Evolutionary conservation across 2,888 invertebrate genomes (phyloP).

Genomic region (Steinernema scapterisci): DNA sequence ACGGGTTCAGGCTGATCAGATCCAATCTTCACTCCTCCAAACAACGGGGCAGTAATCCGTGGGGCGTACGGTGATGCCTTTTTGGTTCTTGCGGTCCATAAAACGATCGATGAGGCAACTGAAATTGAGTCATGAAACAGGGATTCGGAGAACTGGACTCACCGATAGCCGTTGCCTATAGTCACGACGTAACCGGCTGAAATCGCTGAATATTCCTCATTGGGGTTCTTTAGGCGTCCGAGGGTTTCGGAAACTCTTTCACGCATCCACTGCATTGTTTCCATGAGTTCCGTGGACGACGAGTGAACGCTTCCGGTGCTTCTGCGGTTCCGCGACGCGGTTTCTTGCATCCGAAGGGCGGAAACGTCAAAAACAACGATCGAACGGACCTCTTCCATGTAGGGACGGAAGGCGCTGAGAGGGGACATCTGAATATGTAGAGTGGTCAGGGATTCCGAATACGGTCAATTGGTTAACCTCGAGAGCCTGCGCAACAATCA

Average conservation of each 20-base stretch:
- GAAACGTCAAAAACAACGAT: slow-evolving; percentile 34
- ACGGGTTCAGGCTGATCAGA: neutral
- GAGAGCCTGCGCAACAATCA: slow-evolving; percentile 82
- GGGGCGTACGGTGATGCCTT: slow-evolving; percentile 15
- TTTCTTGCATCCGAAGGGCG: neutral
- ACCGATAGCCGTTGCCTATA: slow-evolving; percentile 41
- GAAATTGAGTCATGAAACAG: neutral
- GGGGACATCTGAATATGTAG: slow-evolving; percentile 37
- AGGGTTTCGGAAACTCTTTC: neutral
- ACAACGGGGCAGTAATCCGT: slow-evolving; percentile 29
- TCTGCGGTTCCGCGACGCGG: neutral
- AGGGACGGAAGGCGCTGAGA: slow-evolving; percentile 42
- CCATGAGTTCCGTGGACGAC: slow-evolving; percentile 11
- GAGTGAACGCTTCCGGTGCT: slow-evolving; percentile 12
- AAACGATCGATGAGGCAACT: slow-evolving; percentile 35
- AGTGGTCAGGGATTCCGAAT: neutral
- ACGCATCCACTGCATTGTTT: neutral
- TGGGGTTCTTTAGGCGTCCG: neutral
- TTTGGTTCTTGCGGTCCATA: slow-evolving; percentile 26
- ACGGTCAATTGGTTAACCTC: slow-evolving; percentile 43
- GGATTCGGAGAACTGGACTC: neutral
- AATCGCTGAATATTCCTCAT: slow-evolving; percentile 28
- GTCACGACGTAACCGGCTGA: slow-evolving; percentile 39
- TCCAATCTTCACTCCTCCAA: slow-evolving; percentile 36
- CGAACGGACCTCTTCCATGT: slow-evolving; percentile 38